Base-by-base conservation (phyloP, 1,140 invertebrate genomes). In the Zaprionus inermis region DNA sequence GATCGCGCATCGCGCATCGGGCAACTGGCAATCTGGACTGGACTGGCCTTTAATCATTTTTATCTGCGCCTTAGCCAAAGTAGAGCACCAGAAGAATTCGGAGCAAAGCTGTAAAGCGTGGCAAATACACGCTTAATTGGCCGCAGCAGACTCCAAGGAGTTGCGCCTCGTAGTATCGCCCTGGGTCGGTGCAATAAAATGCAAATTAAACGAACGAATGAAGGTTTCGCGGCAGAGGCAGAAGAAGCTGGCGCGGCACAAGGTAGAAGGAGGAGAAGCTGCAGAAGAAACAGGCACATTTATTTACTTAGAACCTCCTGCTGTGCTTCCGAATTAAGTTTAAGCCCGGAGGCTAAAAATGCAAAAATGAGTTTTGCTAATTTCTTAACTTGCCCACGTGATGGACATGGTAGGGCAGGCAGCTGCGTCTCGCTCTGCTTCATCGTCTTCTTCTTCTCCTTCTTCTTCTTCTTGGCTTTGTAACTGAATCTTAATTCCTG, bases 271-370 rank as follows among this genome's bases (percentile, higher is more conserved):
- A 52, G 18, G 41, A 49, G 59, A 46, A 11, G 30, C 34, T 46
- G 22, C 56, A 36, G 79, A 64, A 18, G 38, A 55, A 75, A 68
- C 65, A 77, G 78, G 80, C 83, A 83, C 80, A 88, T 88, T 91
- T 91, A 91, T 91, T 91, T 91, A 91, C 90, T 92, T 92, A 92
- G 86, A 92, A 92, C 89, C 91, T 92, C 91, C 91, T 92, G 91
- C 91, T 92, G 91, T 91, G 91, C 91, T 92, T 92, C 91, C 91
- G 91, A 92, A 92, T 92, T 92, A 92, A 92, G 91, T 92, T 91
- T 91, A 92, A 92, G 85, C 90, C 91, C 91, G 88, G 91, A 92
- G 91, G 91, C 91, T 92, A 92, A 92, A 86, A 80, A 92, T 89
- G 76, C 82, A 89, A 92, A 74, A 92, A 92, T 92, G 91, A 92